Conservation (phyloP, 2,888 invertebrate genomes). For the Meandrusa payeni region DNA sequence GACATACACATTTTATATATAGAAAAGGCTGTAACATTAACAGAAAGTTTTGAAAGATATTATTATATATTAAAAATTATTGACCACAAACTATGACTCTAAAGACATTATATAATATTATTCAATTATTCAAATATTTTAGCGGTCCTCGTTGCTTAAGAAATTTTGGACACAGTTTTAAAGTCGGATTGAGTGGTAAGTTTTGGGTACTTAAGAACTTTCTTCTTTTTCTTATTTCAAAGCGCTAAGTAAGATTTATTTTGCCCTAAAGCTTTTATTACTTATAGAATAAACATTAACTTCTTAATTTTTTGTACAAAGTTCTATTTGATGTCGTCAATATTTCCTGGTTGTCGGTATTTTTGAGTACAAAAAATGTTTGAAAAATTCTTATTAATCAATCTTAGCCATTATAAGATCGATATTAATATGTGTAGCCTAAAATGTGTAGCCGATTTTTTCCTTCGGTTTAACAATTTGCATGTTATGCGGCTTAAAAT, state of each 20-base stretch:
- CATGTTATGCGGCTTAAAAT: too few species aligned
- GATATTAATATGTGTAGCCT: too few species aligned
- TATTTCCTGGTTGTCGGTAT: neutral
- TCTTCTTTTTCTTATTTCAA: slow-evolving; percentile 23
- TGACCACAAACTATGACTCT: slow-evolving; percentile 10
- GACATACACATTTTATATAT: too few species aligned
- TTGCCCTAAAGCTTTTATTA: slow-evolving; percentile 16
- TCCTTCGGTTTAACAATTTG: too few species aligned
- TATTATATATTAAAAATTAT: too few species aligned
- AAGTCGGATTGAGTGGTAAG: slow-evolving; percentile 24
- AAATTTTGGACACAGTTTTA: slow-evolving; percentile 24
- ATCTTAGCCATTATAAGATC: too few species aligned
- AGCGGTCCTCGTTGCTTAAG: slow-evolving; percentile 14
- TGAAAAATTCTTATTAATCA: too few species aligned
- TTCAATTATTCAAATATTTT: slow-evolving; percentile 19
- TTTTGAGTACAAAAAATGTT: too few species aligned
- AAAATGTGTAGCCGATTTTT: too few species aligned
- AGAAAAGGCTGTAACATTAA: too few species aligned
- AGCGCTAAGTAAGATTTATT: slow-evolving; percentile 22
- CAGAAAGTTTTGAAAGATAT: too few species aligned
- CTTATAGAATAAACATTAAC: slow-evolving; percentile 4
- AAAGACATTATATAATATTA: slow-evolving; percentile 15
- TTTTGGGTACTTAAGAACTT: slow-evolving; percentile 23
- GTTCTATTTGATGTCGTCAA: neutral
- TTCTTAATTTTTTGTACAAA: neutral